Percentiles rank a stretch among this genome's conserved stretches.
phyloP scores from a whole-genome alignment of 2,113 vertebrate genomes.

The Athene cunicularia region DNA sequence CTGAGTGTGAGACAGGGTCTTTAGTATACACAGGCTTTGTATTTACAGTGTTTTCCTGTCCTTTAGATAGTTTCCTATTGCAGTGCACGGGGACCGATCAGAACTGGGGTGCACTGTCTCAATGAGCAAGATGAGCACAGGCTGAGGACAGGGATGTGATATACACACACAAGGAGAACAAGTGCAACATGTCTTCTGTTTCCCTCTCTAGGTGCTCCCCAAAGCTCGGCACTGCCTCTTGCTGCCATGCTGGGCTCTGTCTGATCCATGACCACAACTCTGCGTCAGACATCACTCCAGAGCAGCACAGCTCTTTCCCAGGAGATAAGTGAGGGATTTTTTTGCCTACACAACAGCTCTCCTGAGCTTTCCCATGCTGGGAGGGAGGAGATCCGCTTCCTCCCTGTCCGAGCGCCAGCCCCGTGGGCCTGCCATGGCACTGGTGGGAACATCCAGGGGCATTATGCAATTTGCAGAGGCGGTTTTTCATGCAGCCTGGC shows the following conservation, averaged over 20 bases:
- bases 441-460: constrained; percentile 44
- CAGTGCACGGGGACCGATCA: neutral
- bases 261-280: constrained; percentile 10
- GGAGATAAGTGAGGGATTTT: constrained; percentile 16
- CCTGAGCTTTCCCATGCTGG: constrained; percentile 53
- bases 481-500: constrained; percentile 31
- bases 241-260: neutral
- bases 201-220: neutral
- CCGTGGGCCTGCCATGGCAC: neutral
- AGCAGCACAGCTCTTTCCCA: constrained; percentile 51
- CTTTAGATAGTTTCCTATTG: neutral
- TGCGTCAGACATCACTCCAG: neutral
- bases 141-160: neutral
- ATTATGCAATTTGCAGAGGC: constrained; percentile 59
- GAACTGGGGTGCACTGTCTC: neutral
- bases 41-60: neutral
- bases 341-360: constrained; percentile 52
- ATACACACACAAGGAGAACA: neutral
- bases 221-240: neutral
- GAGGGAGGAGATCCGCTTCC: constrained; percentile 40
- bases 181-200: neutral
- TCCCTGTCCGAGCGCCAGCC: neutral
- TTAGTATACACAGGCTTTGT: neutral
- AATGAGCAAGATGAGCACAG: neutral
- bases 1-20: neutral